Evolutionary conservation across 2,797 vertebrate genomes (phyloP).

Genomic region (Caiman crocodilus): DNA sequence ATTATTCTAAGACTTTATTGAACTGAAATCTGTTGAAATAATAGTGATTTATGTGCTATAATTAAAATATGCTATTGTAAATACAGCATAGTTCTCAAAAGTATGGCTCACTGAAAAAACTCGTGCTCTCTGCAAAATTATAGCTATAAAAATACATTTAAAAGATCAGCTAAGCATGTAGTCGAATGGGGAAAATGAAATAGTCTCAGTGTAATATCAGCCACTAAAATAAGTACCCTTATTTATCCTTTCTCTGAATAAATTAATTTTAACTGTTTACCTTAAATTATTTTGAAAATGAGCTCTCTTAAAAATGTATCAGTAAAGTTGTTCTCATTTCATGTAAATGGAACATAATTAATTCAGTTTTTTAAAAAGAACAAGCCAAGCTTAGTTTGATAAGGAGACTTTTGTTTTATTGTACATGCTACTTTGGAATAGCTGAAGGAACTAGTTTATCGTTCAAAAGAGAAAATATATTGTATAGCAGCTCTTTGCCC

Average conservation of each 20-base stretch:
- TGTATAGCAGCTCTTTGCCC: background rate
- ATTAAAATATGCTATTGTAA: slow-evolving; percentile 17
- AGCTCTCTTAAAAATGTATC: slow-evolving; percentile 19
- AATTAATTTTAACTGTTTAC: background rate
- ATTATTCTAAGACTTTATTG: slow-evolving; percentile 47
- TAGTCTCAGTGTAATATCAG: slow-evolving; percentile 20
- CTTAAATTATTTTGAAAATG: background rate
- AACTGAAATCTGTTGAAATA: slow-evolving; percentile 51
- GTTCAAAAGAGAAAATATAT: background rate
- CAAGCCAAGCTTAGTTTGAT: background rate
- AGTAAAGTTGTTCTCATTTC: background rate
- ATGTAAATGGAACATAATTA: background rate
- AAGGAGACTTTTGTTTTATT: background rate
- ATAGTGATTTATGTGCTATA: background rate
- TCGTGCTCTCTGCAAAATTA: slow-evolving; percentile 19
- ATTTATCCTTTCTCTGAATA: slow-evolving; percentile 48
- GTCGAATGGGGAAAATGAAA: slow-evolving; percentile 27
- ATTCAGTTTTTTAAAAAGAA: background rate
- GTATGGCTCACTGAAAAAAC: slow-evolving; percentile 25
- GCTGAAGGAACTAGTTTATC: background rate
- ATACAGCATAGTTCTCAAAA: slow-evolving; percentile 22
- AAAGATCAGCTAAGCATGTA: background rate
- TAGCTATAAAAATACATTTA: background rate
- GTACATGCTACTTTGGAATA: background rate
- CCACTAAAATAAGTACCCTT: background rate